Conservation (phyloP, 2,113 vertebrate species). For the Odontesthes bonariensis region DNA sequence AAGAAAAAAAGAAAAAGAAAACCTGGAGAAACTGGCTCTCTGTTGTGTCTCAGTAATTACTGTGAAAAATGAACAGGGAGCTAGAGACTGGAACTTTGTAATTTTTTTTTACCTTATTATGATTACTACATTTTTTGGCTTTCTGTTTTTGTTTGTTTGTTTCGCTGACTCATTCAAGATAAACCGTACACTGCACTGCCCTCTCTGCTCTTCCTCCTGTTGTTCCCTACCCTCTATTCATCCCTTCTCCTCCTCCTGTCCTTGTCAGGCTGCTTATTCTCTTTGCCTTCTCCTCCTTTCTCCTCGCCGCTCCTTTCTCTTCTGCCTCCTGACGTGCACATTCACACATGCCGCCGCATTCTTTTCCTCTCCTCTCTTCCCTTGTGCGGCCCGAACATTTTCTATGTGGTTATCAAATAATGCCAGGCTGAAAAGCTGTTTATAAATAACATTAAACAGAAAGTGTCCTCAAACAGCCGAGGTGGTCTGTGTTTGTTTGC, state of each 20-base stretch:
- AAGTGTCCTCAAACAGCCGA: constrained; percentile 78
- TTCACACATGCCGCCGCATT: constrained; percentile 34
- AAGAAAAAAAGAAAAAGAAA: not conserved
- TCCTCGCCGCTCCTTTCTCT: not conserved
- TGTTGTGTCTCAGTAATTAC: constrained; percentile 50
- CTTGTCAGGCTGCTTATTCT: constrained; percentile 16
- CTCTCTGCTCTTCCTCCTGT: constrained; percentile 21
- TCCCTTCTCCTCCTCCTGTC: constrained; percentile 19
- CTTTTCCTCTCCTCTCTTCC: constrained; percentile 44
- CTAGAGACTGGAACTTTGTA: constrained; percentile 50
- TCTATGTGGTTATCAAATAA: constrained; percentile 81
- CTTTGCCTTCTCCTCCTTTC: not conserved
- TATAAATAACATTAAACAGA: constrained; percentile 85
- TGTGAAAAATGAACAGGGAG: constrained; percentile 47
- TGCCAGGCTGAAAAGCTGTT: constrained; percentile 82
- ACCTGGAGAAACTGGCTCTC: constrained; percentile 38
- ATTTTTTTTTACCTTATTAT: constrained; percentile 49
- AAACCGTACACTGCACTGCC: constrained; percentile 56
- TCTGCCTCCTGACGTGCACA: not conserved
- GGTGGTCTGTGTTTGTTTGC: constrained; percentile 63
- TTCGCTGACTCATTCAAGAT: constrained; percentile 71
- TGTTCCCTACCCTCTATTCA: constrained; percentile 21
- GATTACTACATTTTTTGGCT: constrained; percentile 25
- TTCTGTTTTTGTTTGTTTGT: constrained; percentile 44
- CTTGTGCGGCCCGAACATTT: constrained; percentile 76